Evolutionary conservation across 1,140 invertebrate species (phyloP).

Genomic region (Pinna nobilis): DNA sequence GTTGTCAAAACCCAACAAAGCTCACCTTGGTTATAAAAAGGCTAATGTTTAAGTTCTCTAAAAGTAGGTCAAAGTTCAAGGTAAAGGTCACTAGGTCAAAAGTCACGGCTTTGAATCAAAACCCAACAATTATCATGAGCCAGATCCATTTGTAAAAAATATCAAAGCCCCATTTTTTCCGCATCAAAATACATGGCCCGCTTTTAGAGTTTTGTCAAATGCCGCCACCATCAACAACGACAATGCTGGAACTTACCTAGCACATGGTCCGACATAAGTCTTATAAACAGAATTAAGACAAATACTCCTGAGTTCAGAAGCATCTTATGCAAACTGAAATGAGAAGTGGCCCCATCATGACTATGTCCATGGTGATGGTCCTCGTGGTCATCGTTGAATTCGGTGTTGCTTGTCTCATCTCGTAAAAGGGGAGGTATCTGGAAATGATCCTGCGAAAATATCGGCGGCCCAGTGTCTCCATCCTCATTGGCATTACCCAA

Average conservation of each 20-base stretch:
- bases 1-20: neutral
- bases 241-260: slow-evolving; percentile 77
- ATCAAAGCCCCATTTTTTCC: too few species aligned
- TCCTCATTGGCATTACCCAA: neutral
- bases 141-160: too few species aligned
- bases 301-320: slow-evolving; percentile 80
- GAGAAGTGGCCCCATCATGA: slow-evolving; percentile 3
- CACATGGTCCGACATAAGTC: slow-evolving; percentile 87
- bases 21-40: too few species aligned
- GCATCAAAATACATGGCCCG: too few species aligned
- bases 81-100: too few species aligned
- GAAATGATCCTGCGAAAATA: slow-evolving; percentile 18
- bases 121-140: too few species aligned
- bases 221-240: too few species aligned
- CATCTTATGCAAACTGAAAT: slow-evolving; percentile 7
- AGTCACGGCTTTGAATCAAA: too few species aligned
- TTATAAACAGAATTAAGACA: slow-evolving; percentile 84
- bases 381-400: slow-evolving; percentile 3
- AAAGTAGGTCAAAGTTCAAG: too few species aligned
- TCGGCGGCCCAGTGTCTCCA: neutral
- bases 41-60: too few species aligned
- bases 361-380: slow-evolving; percentile 34
- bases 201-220: too few species aligned
- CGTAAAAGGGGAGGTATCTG: neutral
- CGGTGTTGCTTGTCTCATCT: slow-evolving; percentile 26